A percentile compares a stretch with the other conserved stretches of the same genome.
phyloP scores from a whole-genome alignment of 2,113 vertebrate genomes.

The Balaeniceps rex region DNA sequence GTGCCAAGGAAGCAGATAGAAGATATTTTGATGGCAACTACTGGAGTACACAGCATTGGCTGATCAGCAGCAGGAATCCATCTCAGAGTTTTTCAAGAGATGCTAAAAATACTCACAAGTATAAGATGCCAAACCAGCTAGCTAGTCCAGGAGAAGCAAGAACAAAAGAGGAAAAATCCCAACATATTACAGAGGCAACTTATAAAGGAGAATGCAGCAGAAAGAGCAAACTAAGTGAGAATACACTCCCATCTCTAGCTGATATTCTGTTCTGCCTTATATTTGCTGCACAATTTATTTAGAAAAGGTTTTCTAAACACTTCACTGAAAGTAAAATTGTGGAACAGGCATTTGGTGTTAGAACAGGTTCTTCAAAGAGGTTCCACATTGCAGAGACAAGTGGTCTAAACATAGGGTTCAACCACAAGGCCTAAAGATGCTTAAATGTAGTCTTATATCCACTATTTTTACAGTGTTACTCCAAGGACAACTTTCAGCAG shows the following conservation, averaged over 20 bases:
- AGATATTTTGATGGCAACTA: neutral
- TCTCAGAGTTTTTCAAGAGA: constrained; percentile 32
- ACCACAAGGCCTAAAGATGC: neutral
- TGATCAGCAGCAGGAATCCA: constrained; percentile 16
- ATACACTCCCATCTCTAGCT: neutral
- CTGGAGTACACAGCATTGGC: neutral
- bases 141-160: neutral
- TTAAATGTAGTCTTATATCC: neutral
- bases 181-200: neutral
- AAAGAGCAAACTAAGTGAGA: neutral
- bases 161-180: constrained; percentile 1
- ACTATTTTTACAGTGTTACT: neutral
- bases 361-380: neutral
- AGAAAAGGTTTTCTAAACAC: neutral
- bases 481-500: neutral
- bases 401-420: neutral
- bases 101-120: constrained; percentile 13
- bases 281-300: neutral
- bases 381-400: neutral
- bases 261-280: neutral
- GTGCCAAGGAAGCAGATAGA: neutral
- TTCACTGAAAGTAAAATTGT: neutral
- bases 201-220: neutral
- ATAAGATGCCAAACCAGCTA: constrained; percentile 13
- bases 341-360: neutral